Evolutionary conservation across 1,140 invertebrate genomes (phyloP).

Genomic region (Archivesica marissinica): DNA sequence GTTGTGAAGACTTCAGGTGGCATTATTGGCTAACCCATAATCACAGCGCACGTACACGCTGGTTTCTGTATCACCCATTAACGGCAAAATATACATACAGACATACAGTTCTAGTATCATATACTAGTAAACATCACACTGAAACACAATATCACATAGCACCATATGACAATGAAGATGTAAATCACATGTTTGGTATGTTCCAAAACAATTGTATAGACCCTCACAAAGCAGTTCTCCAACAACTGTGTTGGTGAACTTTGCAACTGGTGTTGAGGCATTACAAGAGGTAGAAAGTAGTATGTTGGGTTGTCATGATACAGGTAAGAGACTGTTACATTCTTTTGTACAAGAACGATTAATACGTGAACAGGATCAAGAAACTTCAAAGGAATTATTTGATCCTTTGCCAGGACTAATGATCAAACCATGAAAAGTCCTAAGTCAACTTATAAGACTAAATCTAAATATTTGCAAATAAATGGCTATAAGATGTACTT

Average conservation of each 20-base stretch:
- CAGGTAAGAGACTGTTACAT: background rate
- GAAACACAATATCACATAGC: background rate
- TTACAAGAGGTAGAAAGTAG: too few relatives aligned
- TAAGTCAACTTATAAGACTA: background rate
- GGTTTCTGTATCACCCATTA: slow-evolving; percentile 32
- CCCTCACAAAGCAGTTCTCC: background rate
- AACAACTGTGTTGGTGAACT: slow-evolving; percentile 27
- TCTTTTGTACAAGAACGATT: background rate
- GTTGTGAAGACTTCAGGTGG: slow-evolving; percentile 21
- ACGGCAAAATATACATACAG: slow-evolving; percentile 12
- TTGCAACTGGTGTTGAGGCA: too few relatives aligned
- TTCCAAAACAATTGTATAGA: slow-evolving; percentile 34
- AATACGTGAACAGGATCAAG: background rate
- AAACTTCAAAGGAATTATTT: background rate
- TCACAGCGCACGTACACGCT: slow-evolving; percentile 4
- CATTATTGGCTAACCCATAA: slow-evolving; percentile 43
- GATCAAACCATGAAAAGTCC: background rate
- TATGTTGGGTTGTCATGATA: background rate
- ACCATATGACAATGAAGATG: slow-evolving; percentile 18
- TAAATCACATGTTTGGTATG: background rate
- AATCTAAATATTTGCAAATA: background rate
- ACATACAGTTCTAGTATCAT: background rate
- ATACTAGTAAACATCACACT: background rate
- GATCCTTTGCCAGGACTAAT: background rate
- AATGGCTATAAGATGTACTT: background rate